phyloP scores from a whole-genome alignment of 2,113 vertebrate genomes.

The Phylloscopus trochiloides region DNA sequence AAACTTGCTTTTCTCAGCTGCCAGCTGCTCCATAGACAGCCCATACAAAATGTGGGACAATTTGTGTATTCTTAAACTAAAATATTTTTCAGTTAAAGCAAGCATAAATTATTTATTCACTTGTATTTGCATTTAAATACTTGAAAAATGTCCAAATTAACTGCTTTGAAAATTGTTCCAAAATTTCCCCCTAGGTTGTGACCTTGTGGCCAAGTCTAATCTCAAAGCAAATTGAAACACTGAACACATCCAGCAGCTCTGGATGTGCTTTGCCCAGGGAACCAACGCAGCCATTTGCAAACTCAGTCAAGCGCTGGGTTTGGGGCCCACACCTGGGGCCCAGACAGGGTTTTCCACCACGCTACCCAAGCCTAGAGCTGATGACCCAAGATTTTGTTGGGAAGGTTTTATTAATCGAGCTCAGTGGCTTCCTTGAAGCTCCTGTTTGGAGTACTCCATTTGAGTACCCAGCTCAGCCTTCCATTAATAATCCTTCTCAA shows the following conservation, averaged over 20 bases:
- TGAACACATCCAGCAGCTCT: not conserved
- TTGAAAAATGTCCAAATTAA: constrained; percentile 18
- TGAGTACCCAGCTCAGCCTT: not conserved
- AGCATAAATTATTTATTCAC: constrained; percentile 62
- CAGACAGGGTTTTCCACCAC: not conserved
- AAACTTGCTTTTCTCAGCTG: constrained; percentile 18
- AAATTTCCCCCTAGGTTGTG: not conserved
- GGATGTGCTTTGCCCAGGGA: not conserved
- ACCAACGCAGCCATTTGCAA: not conserved
- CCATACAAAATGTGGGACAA: not conserved
- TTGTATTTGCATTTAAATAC: constrained; percentile 31
- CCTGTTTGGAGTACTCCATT: not conserved
- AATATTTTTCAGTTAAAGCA: constrained; percentile 48
- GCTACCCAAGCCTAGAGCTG: not conserved
- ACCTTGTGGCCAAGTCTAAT: constrained; percentile 9
- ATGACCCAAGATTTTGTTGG: not conserved
- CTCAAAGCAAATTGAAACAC: not conserved
- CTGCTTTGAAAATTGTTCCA: constrained; percentile 27
- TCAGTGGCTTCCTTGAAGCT: not conserved
- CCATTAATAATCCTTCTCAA: not conserved
- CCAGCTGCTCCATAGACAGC: constrained; percentile 39
- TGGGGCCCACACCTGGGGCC: not conserved
- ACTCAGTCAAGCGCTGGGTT: rapidly evolving
- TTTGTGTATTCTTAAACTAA: not conserved
- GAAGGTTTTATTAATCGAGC: not conserved